These are phyloP conservation scores for Sebastolobus altivelis DNA, from an alignment of 2,797 vertebrate species.

Conservation along the genomic window DNA sequence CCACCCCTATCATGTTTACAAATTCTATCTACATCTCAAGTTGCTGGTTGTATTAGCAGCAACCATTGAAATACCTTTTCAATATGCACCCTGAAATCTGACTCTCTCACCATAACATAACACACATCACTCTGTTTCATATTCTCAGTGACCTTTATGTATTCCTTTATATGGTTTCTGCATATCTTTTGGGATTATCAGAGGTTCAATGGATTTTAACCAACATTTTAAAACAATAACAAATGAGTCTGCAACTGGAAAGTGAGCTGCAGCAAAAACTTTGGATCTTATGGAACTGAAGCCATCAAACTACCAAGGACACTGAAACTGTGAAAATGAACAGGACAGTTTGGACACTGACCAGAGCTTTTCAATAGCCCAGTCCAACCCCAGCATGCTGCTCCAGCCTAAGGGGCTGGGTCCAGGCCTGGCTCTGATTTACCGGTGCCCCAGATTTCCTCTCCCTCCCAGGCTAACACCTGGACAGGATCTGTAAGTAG, in stretches of 20 bases:
- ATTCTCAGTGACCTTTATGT: not conserved
- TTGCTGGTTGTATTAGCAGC: not conserved
- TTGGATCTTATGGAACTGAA: not conserved
- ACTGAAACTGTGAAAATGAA: conserved; percentile 18
- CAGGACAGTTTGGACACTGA: conserved; percentile 31
- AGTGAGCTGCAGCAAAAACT: not conserved
- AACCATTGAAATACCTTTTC: not conserved
- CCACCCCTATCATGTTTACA: not conserved
- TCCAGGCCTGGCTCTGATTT: conserved; percentile 67
- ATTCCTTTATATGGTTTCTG: not conserved
- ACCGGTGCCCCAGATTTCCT: conserved; percentile 56
- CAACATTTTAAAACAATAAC: not conserved
- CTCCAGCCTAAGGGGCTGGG: conserved; percentile 19
- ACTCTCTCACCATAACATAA: not conserved
- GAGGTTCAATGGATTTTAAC: not conserved
- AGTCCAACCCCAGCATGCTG: conserved; percentile 13
- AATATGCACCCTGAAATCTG: conserved; percentile 3
- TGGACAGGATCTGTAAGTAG: conserved; percentile 67
- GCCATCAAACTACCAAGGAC: not conserved
- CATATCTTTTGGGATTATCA: not conserved
- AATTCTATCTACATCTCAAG: not conserved
- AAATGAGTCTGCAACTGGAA: not conserved
- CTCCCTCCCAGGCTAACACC: conserved; percentile 72
- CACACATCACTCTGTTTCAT: not conserved
- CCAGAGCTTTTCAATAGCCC: conserved; percentile 30